Conservation (phyloP, 2,113 vertebrate species). For the Machaerirhynchus nigripectus region DNA sequence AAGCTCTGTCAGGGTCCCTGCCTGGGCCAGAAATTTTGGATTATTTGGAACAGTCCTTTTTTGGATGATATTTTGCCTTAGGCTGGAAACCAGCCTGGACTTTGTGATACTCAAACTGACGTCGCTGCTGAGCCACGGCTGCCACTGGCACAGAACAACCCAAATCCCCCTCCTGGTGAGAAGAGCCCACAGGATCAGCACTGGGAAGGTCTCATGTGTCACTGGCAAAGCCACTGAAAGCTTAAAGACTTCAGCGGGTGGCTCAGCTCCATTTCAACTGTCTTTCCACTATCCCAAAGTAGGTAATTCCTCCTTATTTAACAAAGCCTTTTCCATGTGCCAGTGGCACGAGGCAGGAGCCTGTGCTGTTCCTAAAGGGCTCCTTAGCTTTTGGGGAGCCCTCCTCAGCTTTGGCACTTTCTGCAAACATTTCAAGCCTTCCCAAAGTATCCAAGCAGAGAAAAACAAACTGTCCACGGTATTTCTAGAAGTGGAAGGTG, state of each 20-base stretch:
- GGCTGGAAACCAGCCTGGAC: not conserved
- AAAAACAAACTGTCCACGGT: not conserved
- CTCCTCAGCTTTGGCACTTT: not conserved
- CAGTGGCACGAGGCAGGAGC: not conserved
- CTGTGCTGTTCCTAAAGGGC: not conserved
- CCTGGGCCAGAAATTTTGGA: not conserved
- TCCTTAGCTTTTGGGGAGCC: not conserved
- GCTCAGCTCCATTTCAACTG: not conserved
- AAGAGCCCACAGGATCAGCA: not conserved
- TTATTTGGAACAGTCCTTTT: not conserved
- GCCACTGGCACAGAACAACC: not conserved
- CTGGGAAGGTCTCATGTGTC: not conserved
- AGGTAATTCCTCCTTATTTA: not conserved
- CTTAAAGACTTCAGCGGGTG: not conserved
- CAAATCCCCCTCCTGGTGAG: not conserved
- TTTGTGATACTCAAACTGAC: not conserved
- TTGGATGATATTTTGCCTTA: not conserved
- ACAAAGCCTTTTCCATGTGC: not conserved
- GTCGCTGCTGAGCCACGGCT: accelerated
- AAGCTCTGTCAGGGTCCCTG: not conserved
- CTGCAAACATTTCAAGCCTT: not conserved
- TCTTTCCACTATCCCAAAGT: not conserved
- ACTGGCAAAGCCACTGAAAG: not conserved
- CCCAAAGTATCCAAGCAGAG: not conserved
- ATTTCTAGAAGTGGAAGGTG: not conserved